phyloP scores from a whole-genome alignment of 1,140 invertebrate species.

The Drosophila repleta region DNA sequence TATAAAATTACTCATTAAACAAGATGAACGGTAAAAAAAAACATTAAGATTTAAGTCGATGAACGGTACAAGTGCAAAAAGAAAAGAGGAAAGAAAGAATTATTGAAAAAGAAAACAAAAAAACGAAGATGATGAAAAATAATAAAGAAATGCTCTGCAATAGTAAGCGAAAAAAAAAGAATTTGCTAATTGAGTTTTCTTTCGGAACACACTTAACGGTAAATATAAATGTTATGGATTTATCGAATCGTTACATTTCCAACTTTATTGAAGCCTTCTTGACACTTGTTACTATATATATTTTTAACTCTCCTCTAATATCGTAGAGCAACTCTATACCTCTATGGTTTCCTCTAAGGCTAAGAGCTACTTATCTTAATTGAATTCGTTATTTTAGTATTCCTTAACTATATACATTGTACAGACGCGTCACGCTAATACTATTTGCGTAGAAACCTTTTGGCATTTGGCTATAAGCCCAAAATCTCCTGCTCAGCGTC shows the following conservation, averaged over 20 bases:
- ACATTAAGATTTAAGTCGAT: conserved; percentile 67
- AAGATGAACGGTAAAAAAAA: conserved; percentile 29
- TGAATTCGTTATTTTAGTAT: neutral
- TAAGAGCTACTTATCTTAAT: conserved; percentile 11
- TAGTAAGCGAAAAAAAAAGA: conserved; percentile 56
- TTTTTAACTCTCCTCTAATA: neutral
- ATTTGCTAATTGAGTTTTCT: neutral
- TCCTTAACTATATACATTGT: conserved; percentile 12
- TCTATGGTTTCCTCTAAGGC: neutral
- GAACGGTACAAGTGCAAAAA: conserved; percentile 79
- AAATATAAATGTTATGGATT: neutral
- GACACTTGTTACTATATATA: neutral
- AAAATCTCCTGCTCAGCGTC: conserved; percentile 63
- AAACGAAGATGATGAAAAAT: conserved; percentile 52
- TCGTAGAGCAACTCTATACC: no score
- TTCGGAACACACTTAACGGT: neutral
- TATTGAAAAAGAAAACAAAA: conserved; percentile 38
- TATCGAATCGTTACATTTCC: neutral
- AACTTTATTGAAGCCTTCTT: neutral
- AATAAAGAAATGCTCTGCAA: conserved; percentile 84
- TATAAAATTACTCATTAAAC: conserved; percentile 66
- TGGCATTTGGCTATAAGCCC: conserved; percentile 65
- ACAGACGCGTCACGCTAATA: conserved; percentile 11
- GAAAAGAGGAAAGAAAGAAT: conserved; percentile 28
- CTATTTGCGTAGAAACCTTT: conserved; percentile 57